These are phyloP conservation scores for Allacma fusca DNA, from an alignment of 2,888 invertebrate species.

Conservation along the genomic window DNA sequence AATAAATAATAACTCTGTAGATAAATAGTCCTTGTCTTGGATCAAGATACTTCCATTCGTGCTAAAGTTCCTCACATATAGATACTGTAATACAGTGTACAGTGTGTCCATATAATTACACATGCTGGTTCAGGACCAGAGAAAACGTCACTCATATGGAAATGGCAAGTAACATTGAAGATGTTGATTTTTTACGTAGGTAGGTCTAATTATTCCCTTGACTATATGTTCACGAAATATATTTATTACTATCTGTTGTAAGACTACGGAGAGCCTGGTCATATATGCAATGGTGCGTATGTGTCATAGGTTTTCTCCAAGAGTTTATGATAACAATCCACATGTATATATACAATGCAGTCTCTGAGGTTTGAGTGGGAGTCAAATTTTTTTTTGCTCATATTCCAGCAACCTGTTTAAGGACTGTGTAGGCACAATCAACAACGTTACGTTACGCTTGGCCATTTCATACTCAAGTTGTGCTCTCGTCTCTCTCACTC, in stretches of 20 bases:
- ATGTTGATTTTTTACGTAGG: background rate
- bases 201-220: background rate
- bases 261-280: background rate
- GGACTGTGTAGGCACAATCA: constrained; percentile 10
- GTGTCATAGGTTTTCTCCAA: too few species aligned
- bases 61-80: too few species aligned
- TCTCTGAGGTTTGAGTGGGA: constrained; percentile 40
- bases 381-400: constrained; percentile 39
- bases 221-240: background rate
- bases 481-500: background rate
- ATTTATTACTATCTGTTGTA: background rate
- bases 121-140: background rate
- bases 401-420: constrained; percentile 16
- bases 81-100: too few species aligned
- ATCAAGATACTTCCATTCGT: too few species aligned
- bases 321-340: too few species aligned
- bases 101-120: background rate
- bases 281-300: background rate
- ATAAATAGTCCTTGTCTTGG: too few species aligned
- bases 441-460: constrained; percentile 11
- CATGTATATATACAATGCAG: background rate
- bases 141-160: background rate
- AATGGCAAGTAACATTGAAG: background rate
- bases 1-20: too few species aligned
- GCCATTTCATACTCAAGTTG: constrained; percentile 1